These are phyloP conservation scores for Stictocephala bisonia DNA, from an alignment of 2,888 invertebrate genomes.

Conservation along the genomic window DNA sequence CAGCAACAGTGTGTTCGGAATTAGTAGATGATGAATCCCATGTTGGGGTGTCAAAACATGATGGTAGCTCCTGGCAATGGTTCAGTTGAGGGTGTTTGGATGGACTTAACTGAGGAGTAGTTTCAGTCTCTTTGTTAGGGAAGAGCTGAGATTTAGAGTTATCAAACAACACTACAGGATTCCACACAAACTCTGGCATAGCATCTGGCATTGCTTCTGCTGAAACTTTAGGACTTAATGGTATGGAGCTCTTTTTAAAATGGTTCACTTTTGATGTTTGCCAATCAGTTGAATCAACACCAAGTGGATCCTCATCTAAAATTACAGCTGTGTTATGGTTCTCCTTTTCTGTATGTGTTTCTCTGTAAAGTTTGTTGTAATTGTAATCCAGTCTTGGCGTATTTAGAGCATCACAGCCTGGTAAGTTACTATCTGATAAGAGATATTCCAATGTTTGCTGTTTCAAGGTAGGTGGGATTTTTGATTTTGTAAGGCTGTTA, in stretches of 20 bases:
- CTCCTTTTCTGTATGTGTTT: not conserved
- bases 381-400: not conserved
- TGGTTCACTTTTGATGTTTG: not conserved
- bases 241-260: not conserved
- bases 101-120: not conserved
- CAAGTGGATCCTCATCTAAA: not conserved
- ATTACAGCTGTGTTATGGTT: not conserved
- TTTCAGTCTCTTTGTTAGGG: not conserved
- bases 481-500: no score
- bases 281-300: not conserved
- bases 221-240: not conserved
- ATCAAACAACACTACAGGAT: not conserved
- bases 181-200: not conserved
- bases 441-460: no score
- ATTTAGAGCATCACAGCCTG: not conserved
- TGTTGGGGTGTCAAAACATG: no score
- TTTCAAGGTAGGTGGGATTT: no score
- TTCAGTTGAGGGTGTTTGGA: not conserved
- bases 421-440: not conserved
- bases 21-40: not conserved
- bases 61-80: no score
- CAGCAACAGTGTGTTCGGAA: not conserved
- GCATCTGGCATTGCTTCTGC: not conserved
- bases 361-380: not conserved
- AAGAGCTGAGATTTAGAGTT: not conserved